phyloP scores from a whole-genome alignment of 2,797 vertebrate species.

The Helostoma temminkii region DNA sequence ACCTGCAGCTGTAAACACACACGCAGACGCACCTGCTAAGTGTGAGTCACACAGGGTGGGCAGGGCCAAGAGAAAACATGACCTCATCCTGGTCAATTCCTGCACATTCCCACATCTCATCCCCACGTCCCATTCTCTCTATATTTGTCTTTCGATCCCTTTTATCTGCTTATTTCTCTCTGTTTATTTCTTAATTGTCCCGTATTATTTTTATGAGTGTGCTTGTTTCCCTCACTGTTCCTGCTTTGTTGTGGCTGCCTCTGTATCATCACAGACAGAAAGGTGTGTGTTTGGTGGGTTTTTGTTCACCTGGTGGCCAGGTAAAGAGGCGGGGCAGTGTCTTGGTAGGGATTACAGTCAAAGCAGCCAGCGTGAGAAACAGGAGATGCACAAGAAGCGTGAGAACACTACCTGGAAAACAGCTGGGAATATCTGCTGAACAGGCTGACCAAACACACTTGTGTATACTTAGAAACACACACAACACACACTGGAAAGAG shows the following conservation, averaged over 20 bases:
- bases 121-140: conserved; percentile 11
- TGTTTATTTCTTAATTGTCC: conserved; percentile 15
- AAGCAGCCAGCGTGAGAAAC: conserved; percentile 75
- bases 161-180: conserved; percentile 42
- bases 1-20: conserved; percentile 79
- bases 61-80: conserved; percentile 54
- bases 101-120: conserved; percentile 58
- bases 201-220: conserved; percentile 35
- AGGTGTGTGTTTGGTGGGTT: conserved; percentile 58
- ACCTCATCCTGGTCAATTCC: conserved; percentile 71
- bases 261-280: conserved; percentile 71
- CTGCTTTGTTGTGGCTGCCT: conserved; percentile 55
- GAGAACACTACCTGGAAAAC: conserved; percentile 80
- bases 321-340: conserved; percentile 46
- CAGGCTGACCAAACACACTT: conserved; percentile 60
- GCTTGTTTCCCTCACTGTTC: conserved; percentile 32
- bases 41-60: conserved; percentile 74
- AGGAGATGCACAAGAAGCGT: conserved; percentile 74
- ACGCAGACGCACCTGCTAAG: conserved; percentile 66
- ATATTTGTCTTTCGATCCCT: conserved; percentile 46
- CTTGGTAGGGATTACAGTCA: conserved; percentile 65
- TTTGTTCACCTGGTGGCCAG: conserved; percentile 70
- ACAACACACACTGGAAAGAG: conserved; percentile 24
- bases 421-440: conserved; percentile 72
- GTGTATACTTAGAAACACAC: conserved; percentile 30